Conservation (phyloP, 2,113 vertebrate species). For the Psittacula cyanocephala region DNA sequence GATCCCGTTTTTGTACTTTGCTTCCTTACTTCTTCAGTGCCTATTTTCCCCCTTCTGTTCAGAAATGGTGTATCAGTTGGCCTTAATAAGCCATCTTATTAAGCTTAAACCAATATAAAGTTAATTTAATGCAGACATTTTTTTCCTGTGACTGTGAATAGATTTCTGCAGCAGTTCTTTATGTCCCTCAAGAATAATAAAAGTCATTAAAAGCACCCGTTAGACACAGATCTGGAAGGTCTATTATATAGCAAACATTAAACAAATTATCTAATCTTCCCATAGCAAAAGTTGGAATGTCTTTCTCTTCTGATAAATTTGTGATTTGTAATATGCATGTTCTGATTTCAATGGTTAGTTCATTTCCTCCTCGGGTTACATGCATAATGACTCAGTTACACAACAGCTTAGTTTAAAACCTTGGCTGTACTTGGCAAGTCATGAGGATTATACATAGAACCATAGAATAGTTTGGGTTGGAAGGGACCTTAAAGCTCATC, state of each 20-base stretch:
- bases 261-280: not conserved
- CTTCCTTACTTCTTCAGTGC: not conserved
- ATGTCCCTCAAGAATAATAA: not conserved
- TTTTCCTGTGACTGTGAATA: not conserved
- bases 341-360: not conserved
- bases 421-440: not conserved
- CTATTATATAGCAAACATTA: not conserved
- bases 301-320: not conserved
- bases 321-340: not conserved
- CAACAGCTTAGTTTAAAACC: not conserved
- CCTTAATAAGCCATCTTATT: not conserved
- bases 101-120: not conserved
- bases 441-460: not conserved
- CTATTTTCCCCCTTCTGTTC: not conserved
- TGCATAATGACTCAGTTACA: not conserved
- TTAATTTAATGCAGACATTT: not conserved
- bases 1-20: not conserved
- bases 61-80: not conserved
- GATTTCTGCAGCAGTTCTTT: not conserved
- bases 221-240: not conserved
- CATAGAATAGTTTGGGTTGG: not conserved
- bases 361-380: not conserved
- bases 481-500: not conserved
- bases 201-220: slow-evolving; percentile 12
- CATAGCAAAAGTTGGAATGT: fast-evolving